A percentile compares a stretch with the other conserved stretches of the same genome.
Conservation (phyloP, 2,888 invertebrate species). For the Nomada lathburiana region DNA sequence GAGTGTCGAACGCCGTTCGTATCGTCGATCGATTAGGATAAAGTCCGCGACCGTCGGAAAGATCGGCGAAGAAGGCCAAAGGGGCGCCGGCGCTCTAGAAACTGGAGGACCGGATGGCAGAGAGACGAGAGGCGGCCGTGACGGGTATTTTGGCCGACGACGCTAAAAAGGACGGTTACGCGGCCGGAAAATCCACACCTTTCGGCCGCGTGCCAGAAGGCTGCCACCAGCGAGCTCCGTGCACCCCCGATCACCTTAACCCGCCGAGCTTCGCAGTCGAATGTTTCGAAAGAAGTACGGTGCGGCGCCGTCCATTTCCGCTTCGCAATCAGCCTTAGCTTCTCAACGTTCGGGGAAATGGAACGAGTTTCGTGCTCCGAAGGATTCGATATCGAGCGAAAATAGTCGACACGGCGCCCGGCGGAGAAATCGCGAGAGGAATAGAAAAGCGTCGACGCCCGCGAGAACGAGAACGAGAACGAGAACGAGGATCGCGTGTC, state of each 20-base stretch:
- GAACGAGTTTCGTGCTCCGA: not conserved
- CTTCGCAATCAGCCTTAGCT: too few species aligned
- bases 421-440: not conserved
- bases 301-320: too few species aligned
- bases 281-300: too few species aligned
- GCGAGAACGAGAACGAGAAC: not conserved
- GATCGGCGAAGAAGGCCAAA: not conserved
- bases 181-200: conserved; percentile 74
- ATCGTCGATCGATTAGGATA: too few species aligned
- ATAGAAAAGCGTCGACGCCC: not conserved
- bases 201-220: conserved; percentile 75
- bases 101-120: not conserved
- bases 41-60: not conserved
- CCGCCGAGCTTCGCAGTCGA: conserved; percentile 63
- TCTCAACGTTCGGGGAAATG: too few species aligned
- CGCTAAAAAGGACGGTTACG: conserved; percentile 78
- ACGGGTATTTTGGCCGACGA: conserved; percentile 69
- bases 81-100: not conserved
- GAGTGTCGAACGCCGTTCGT: too few species aligned
- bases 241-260: conserved; percentile 66
- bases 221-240: conserved; percentile 59
- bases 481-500: conserved; percentile 20
- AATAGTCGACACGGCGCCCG: not conserved
- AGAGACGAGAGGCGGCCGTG: not conserved
- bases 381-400: not conserved